Evolutionary conservation across 2,113 vertebrate genomes (phyloP).

Genomic region (Sphyrna mokarran): DNA sequence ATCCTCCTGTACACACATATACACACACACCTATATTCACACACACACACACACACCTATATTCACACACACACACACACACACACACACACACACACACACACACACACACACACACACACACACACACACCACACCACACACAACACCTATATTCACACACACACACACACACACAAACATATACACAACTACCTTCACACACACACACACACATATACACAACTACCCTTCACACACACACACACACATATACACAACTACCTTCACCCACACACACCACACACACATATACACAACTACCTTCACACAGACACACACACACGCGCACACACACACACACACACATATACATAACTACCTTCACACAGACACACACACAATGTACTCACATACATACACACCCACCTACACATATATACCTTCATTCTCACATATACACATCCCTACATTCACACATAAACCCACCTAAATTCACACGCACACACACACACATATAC

Average conservation of each 20-base stretch:
- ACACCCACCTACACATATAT: too few species aligned
- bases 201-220: background rate
- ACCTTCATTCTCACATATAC: background rate
- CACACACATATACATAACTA: background rate
- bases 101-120: too few species aligned
- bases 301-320: background rate
- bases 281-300: background rate
- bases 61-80: too few species aligned
- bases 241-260: background rate
- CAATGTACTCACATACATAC: background rate
- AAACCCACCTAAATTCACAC: background rate
- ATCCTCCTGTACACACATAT: background rate
- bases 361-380: background rate
- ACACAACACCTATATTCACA: too few species aligned
- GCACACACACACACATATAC: too few species aligned
- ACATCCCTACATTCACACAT: background rate
- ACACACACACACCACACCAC: too few species aligned
- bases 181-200: too few species aligned
- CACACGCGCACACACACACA: too few species aligned
- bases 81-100: background rate
- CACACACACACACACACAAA: too few species aligned
- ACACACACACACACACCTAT: background rate
- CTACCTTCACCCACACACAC: background rate
- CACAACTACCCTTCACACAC: background rate
- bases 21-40: too few species aligned